Base-by-base conservation (phyloP, 2,113 vertebrate species). In the Marmota flaviventris region DNA sequence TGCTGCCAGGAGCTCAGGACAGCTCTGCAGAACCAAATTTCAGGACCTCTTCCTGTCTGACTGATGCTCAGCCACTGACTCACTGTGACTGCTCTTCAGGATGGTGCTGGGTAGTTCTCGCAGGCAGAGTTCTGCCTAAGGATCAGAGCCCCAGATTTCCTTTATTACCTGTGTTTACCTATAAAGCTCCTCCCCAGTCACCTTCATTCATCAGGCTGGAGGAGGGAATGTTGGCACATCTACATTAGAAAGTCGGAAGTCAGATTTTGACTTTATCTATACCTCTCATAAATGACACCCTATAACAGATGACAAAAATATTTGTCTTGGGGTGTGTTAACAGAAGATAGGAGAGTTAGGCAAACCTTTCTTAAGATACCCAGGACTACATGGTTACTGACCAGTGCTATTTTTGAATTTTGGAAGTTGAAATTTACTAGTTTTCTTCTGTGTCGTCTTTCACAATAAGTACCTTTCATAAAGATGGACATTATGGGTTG, bases 371-470 rank as follows among this genome's bases (percentile, higher is more conserved):
- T 69, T 75, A n/a, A 88, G 53, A 56, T 94, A 69, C 48, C 69
- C 45, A n/a, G 53, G 37, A 81, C 63, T 89, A 9, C 24, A 56
- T 85, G 39, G 12, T 10, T 63, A 48, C 56, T 63, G 14, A 63
- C 67, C 53, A 18, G 5, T 32, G 24, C 37, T 39, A 63, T 1
- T 93, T 96, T 86, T 65, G 53, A 93, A 89, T 86, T 94, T 32
- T 34, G 73, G 76, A 81, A 85, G 32, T 34, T 89, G n/a, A 53
- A 89, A 85, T 84, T 88, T 48, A 65, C 79, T 89, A 37, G 29
- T n/a, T 48, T 89, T 48, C 14, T 5, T 81, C 2, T 70, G 12
- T 53, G 48, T 27, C 39, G 79, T 45, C 77, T 63, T 76, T 5
- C 69, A 70, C 69, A 76, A 81, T 85, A 92, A 81, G 53, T 24